Evolutionary conservation across 2,113 vertebrate species (phyloP).

Genomic region (Indicator maculatus): DNA sequence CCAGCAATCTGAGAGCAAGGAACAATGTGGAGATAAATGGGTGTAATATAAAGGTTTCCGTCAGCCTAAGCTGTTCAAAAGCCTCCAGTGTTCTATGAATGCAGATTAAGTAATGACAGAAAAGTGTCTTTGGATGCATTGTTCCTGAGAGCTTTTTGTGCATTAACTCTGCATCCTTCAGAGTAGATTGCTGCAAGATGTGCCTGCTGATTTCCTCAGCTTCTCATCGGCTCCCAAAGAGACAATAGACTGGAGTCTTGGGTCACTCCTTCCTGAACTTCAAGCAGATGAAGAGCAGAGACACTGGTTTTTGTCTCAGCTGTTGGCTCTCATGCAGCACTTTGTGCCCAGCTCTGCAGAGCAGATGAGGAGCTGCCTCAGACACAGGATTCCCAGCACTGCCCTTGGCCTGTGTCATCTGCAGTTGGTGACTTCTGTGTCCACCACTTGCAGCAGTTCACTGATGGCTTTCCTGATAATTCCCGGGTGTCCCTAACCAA

Average conservation of each 20-base stretch:
- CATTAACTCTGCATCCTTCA: accelerated
- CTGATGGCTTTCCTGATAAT: background rate
- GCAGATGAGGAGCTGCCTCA: accelerated
- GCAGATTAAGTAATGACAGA: background rate
- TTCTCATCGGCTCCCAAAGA: background rate
- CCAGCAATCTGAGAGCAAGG: background rate
- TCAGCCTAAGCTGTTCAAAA: background rate
- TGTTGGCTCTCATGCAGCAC: accelerated
- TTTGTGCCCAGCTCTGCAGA: background rate
- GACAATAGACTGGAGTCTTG: background rate
- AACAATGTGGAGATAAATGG: background rate
- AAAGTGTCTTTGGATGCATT: background rate
- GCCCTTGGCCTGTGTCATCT: background rate
- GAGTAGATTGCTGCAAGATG: background rate
- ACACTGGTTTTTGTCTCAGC: accelerated
- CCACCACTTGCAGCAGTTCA: accelerated
- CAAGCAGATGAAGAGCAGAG: background rate
- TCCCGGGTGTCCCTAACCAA: accelerated
- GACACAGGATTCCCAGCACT: accelerated
- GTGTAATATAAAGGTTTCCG: background rate
- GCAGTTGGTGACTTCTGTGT: accelerated
- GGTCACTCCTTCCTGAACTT: background rate
- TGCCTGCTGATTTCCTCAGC: background rate
- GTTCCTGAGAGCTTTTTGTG: background rate
- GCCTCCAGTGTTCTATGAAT: background rate